A percentile compares a stretch with the other conserved stretches of the same genome.
phyloP scores from a whole-genome alignment of 2,888 invertebrate genomes.

The Monochamus alternatus region DNA sequence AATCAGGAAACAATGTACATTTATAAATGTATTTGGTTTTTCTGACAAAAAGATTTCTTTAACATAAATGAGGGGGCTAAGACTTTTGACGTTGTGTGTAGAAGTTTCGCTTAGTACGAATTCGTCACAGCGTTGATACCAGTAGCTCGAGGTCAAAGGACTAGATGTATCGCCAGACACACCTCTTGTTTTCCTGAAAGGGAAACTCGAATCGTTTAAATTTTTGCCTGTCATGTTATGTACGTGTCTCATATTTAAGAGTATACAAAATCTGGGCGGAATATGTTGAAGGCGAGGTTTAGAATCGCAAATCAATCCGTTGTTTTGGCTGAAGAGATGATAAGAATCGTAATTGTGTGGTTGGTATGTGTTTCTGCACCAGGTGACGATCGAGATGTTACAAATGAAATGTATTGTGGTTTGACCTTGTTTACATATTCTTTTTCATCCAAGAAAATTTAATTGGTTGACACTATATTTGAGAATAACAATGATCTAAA shows the following conservation, averaged over 20 bases:
- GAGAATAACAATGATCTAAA: background rate
- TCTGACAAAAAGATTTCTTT: too few species aligned
- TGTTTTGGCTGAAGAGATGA: background rate
- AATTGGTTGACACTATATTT: background rate
- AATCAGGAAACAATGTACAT: too few species aligned
- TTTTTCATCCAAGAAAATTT: background rate
- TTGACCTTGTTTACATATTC: background rate
- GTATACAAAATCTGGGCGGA: conserved; percentile 11
- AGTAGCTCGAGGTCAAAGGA: background rate
- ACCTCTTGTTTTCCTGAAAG: conserved; percentile 27
- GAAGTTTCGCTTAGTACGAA: too few species aligned
- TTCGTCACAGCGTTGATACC: background rate
- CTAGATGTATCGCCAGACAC: conserved; percentile 12
- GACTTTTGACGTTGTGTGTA: too few species aligned
- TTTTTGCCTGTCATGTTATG: conserved; percentile 19
- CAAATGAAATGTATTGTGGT: background rate
- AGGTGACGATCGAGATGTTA: too few species aligned
- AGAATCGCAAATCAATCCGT: conserved; percentile 2
- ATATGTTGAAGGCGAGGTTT: background rate
- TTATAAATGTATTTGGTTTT: too few species aligned
- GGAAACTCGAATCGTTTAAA: conserved; percentile 17
- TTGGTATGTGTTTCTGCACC: too few species aligned
- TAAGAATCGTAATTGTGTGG: too few species aligned
- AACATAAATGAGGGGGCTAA: too few species aligned
- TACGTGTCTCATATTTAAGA: conserved; percentile 3